Evolutionary conservation across 2,113 vertebrate genomes (phyloP).

Genomic region (Syngnathus typhle): DNA sequence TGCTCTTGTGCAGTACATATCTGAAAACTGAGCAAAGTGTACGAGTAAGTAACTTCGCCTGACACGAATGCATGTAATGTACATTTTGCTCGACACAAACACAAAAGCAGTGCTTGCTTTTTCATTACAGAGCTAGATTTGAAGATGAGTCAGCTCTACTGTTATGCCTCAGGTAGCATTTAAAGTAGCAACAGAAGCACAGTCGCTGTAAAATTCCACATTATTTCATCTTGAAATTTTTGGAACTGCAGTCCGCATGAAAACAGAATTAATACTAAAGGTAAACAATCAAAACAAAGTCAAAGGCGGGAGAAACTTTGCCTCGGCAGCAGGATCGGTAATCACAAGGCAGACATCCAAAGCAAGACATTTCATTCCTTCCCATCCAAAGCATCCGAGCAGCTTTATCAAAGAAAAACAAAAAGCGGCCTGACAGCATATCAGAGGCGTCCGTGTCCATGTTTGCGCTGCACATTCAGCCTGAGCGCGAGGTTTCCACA

Average conservation of each 20-base stretch:
- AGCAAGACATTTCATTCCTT: conserved; percentile 5
- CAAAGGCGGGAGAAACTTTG: background rate
- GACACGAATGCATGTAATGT: background rate
- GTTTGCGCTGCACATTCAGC: conserved; percentile 43
- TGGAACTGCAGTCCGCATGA: background rate
- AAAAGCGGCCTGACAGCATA: conserved; percentile 15
- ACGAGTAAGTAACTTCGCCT: background rate
- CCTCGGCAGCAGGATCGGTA: background rate
- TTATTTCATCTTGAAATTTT: background rate
- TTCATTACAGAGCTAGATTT: too few relatives aligned
- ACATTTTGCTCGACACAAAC: background rate
- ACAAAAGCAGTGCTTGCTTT: background rate
- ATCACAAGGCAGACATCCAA: conserved; percentile 1
- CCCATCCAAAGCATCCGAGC: conserved; percentile 12
- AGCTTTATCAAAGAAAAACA: conserved; percentile 34
- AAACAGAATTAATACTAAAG: background rate
- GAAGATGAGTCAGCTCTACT: background rate
- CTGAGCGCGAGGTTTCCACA: conserved; percentile 56
- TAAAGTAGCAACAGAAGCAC: background rate
- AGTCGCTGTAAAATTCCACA: background rate
- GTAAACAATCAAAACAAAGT: background rate
- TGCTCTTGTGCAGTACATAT: background rate
- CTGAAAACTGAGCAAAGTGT: background rate
- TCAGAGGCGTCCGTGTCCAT: conserved; percentile 27
- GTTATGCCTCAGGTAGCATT: background rate